These are phyloP conservation scores for Diadophis punctatus DNA, from an alignment of 2,113 vertebrate genomes.

Conservation along the genomic window DNA sequence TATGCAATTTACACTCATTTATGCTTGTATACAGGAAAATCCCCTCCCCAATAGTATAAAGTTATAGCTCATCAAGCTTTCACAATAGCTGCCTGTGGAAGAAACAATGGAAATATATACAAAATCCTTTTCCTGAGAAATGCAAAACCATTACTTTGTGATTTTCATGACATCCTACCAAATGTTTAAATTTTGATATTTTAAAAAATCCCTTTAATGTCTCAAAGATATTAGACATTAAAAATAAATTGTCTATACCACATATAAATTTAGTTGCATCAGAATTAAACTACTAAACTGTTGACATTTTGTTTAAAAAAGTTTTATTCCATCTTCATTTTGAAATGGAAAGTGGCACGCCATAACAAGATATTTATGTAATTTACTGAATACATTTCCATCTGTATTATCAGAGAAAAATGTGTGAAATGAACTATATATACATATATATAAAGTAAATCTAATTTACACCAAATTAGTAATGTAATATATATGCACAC, in stretches of 20 bases:
- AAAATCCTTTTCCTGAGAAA: conserved; percentile 15
- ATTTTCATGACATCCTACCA: conserved; percentile 21
- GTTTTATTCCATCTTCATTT: background rate
- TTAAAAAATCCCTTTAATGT: conserved; percentile 15
- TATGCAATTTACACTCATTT: background rate
- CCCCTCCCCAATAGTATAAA: background rate
- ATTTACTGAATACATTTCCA: background rate
- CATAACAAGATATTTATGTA: conserved; percentile 8
- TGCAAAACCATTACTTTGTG: background rate
- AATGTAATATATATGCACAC: conserved; percentile 67
- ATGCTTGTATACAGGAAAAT: conserved; percentile 5
- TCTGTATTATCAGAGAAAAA: conserved; percentile 4
- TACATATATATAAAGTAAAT: conserved; percentile 55
- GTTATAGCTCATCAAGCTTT: background rate
- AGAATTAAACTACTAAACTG: conserved; percentile 1
- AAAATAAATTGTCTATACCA: background rate
- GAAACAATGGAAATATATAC: conserved; percentile 17
- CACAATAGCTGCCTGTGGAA: conserved; percentile 15
- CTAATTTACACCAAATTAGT: conserved; percentile 44
- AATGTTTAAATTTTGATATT: conserved; percentile 1
- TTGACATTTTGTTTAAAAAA: conserved; percentile 7
- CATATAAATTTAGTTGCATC: conserved; percentile 10
- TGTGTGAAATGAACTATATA: background rate
- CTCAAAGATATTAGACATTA: conserved; percentile 3
- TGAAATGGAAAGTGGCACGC: conserved; percentile 1